phyloP scores from a whole-genome alignment of 2,113 vertebrate species.

The Gymnocephalus cernua region DNA sequence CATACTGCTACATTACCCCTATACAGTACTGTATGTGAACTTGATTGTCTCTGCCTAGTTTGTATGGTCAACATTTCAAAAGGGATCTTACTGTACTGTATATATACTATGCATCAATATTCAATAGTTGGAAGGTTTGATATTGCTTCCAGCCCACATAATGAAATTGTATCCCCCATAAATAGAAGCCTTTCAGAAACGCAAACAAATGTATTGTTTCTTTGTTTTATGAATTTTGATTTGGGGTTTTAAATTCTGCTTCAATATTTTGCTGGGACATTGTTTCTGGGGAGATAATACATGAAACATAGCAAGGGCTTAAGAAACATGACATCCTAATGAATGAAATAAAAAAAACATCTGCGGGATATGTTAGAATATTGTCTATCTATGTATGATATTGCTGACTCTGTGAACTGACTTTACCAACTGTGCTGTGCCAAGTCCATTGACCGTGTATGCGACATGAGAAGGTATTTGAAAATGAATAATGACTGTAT shows the following conservation, averaged over 20 bases:
- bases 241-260: not conserved
- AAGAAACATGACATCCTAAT: not conserved
- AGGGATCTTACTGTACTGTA: not conserved
- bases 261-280: not conserved
- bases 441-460: not conserved
- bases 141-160: not conserved
- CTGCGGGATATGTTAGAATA: not conserved
- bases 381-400: not conserved
- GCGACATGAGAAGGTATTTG: not conserved
- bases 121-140: constrained; percentile 8
- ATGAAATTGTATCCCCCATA: not conserved
- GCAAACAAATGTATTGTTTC: not conserved
- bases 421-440: not conserved
- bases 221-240: constrained; percentile 8
- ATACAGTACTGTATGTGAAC: not conserved
- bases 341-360: not conserved
- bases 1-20: too few species aligned
- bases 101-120: not conserved
- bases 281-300: not conserved
- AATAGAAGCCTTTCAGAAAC: not conserved
- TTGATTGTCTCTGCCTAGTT: not conserved
- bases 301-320: not conserved
- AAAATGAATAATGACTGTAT: not conserved
- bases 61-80: not conserved
- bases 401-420: not conserved